A percentile compares a stretch with the other conserved stretches of the same genome.
These are phyloP conservation scores for Illadopsis cleaveri DNA, from an alignment of 2,113 vertebrate genomes.

Conservation along the genomic window DNA sequence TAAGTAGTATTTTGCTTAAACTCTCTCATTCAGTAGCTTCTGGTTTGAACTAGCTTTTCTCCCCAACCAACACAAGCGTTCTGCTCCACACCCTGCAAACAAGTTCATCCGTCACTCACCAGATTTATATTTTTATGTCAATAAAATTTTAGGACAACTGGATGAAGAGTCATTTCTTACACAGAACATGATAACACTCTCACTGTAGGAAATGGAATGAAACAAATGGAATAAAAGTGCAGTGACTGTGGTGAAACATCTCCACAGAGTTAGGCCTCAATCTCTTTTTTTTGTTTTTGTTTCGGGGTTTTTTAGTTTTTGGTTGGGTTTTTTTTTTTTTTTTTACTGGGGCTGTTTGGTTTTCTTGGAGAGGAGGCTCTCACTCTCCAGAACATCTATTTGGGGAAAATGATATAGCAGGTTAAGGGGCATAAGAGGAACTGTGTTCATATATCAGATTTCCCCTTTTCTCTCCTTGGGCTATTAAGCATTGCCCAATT, in stretches of 20 bases:
- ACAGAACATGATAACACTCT: constrained; percentile 21
- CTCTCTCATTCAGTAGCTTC: neutral
- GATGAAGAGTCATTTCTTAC: constrained; percentile 26
- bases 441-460: constrained; percentile 7
- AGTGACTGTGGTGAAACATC: constrained; percentile 46
- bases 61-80: neutral
- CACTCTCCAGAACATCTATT: neutral
- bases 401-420: neutral
- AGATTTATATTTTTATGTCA: neutral
- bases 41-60: constrained; percentile 3
- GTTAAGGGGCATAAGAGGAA: constrained; percentile 34
- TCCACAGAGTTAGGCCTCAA: constrained; percentile 48
- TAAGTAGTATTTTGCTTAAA: neutral
- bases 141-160: constrained; percentile 42
- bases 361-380: constrained; percentile 6
- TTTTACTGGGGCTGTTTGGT: neutral
- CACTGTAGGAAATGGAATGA: constrained; percentile 53
- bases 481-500: constrained; percentile 26
- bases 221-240: constrained; percentile 48
- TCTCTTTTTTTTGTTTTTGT: neutral
- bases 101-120: neutral
- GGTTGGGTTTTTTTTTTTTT: neutral
- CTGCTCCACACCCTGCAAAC: neutral
- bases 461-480: constrained; percentile 41
- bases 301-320: neutral